Base-by-base conservation (phyloP, 1,140 invertebrate genomes). In the Centruroides vittatus region DNA sequence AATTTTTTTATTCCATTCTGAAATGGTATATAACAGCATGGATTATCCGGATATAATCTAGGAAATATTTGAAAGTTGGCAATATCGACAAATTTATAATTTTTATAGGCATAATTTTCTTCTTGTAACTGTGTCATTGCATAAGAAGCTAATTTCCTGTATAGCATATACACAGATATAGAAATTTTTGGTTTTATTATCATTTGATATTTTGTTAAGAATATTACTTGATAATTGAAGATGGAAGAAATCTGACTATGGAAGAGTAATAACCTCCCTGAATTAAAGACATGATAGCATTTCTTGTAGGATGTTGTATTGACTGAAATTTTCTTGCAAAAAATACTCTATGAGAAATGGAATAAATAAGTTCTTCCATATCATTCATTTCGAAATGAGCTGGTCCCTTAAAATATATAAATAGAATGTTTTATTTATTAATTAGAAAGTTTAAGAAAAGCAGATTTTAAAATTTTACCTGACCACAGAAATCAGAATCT, bases 341-440 rank as follows among this genome's bases (percentile, higher is more conserved):
- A 35, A 61, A 61, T 11, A 54, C 47, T 34, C 35, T 47, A 36
- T 61, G 59, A 46, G 59, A 56, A 23, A 47, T 34, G 23, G 48
- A 41, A 41, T 41, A 41, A 12, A 35, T 23, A 12, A 55, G 10
- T 36, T 55, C 54, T 35, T 34, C 23, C 13, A 36, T 55, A 23
- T 55, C 54, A 12, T 36, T 12, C 8, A 13, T 12, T 36, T 55
- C 54, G 35, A 55, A 55, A 23, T 13, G 5, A 55, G 5, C 11
- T 1, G 54, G 54, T 34, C 54, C 54, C 54, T 55, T 13, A 8
- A 55, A 35, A 36, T 13, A 23, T 35, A 55, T 34, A 8, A 55
- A 55, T 35, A 55, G 23, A 23, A 34, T 55, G 12, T 55, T 23
- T 23, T 23, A 23, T 23, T 23, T 23, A 23, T 23, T 23, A 23